Evolutionary conservation across 2,113 vertebrate genomes (phyloP).

Genomic region (Dolichallabes microphthalmus): DNA sequence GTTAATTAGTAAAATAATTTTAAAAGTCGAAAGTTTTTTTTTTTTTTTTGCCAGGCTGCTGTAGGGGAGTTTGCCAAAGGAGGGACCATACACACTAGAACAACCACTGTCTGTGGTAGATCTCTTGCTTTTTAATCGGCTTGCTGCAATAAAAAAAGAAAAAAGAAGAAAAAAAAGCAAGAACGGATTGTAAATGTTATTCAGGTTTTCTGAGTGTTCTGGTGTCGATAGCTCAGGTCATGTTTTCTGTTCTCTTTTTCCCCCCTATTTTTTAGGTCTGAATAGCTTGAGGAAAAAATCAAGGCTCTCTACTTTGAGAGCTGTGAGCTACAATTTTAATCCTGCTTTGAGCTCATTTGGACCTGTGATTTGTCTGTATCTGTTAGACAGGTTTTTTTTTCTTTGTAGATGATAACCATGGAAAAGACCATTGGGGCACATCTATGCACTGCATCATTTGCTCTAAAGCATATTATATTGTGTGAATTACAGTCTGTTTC

Average conservation of each 20-base stretch:
- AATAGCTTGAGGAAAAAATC: background rate
- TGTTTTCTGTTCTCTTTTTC: background rate
- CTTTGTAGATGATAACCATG: background rate
- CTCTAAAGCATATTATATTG: background rate
- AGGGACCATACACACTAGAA: too few species aligned
- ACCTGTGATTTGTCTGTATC: background rate
- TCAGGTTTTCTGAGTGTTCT: background rate
- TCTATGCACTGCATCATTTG: background rate
- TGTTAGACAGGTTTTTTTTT: background rate
- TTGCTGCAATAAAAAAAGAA: too few species aligned
- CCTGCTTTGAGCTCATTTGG: background rate
- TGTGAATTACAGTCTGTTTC: background rate
- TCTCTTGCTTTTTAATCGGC: too few species aligned
- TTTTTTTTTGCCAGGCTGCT: too few species aligned
- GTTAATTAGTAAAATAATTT: too few species aligned
- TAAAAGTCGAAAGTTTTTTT: too few species aligned
- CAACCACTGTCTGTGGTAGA: background rate
- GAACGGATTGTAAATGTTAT: background rate
- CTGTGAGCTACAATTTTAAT: background rate
- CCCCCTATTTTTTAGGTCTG: too few species aligned
- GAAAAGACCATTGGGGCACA: background rate
- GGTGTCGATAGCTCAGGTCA: background rate
- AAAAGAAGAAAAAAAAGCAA: too few species aligned
- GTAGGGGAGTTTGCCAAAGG: too few species aligned
- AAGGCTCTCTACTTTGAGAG: background rate